Evolutionary conservation across 2,888 invertebrate species (phyloP), one percentile per base, ranked within the genome.

Genomic region (Pristionchus exspectatus): DNA sequence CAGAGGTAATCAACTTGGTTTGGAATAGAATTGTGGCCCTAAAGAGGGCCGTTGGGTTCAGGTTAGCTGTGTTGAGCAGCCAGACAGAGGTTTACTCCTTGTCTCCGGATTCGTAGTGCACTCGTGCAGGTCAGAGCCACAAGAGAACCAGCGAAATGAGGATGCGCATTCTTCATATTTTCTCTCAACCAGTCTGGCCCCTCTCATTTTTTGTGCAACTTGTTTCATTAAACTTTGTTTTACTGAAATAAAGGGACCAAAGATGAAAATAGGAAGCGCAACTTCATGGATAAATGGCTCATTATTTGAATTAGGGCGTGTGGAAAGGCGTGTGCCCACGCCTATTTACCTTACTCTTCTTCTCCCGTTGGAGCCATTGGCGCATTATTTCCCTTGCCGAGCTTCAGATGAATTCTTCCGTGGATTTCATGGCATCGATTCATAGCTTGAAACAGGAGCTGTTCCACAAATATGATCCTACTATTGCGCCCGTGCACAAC

Each of bases 1-100:
- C 44, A 50, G 94, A 98, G 95, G 0, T 97, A 50, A 74, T 74
- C 74, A 74, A 74, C 74, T 83, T 83, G 83, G 33, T 54, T 83
- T 83, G 83, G 83, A 83, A 83, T 54, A 59, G n/a, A 16, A 74
- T 90, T 92, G 92, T 92, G 92, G 92, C 92, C 92, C 92, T 92
- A 91, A 92, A 92, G 92, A 93, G 92, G 92, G 92, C 92, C 92
- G 92, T 93, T 92, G 92, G 92, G 92, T 91, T 92, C 87, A 33
- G 74, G 74, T 30, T 74, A 74, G 77, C 77, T 12, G 77, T 30
- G 69, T 69, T 69, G 69, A 69, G 69, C 69, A 69, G 69, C 69
- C n/a, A 30, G 38, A 38, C 38, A 38, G 38, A 38, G 38, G 38
- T 38, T 38, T 38, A 38, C 38, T 38, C 38, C 38, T 38, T 38